Base-by-base conservation (phyloP, 2,888 invertebrate genomes). In the Galeopsomyia nigrocyanea region DNA sequence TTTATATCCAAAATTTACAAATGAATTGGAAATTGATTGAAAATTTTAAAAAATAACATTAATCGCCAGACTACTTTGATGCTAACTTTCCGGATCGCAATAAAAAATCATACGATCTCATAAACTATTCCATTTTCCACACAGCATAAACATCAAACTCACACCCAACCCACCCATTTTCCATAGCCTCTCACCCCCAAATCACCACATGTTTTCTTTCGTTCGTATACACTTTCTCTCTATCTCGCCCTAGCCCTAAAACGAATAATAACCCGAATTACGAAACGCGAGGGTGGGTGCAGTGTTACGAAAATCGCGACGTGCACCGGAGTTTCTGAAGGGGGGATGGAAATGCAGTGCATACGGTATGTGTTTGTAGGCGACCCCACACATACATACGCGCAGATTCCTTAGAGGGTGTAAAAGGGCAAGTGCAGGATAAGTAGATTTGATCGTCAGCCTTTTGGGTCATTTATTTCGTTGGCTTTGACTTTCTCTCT, bases 181-280 rank as follows among this genome's bases (percentile, higher is more conserved):
- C 47, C 17, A 55, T 46, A 17, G 46, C 53, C 46, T 14, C 16
- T 21, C 16, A 19, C 16, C 19, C 39, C 21, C 19, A 39, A n/a
- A 39, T 53, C 39, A 22, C 49, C 61, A 39, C n/a, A 6, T 14
- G 21, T 16, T 69, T 68, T 71, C 75, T 77, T 76, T 68, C 80
- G 78, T 76, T 77, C 26, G 26, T 73, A 68, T 71, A 74, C 78
- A 26, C 26, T 26, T 5, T 26, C 26, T 26, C 5, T 26, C 26
- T 5, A 3, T 60, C 61, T 39, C 39, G 56, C 19, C 73, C 60
- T 73, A 71, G 73, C 73, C 80, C 80, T 79, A 80, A 26, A 82
- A 82, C 82, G 83, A 83, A 83, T 83, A 82, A 82, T 83, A 83
- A 83, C 82, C 79, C 80, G 82, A 83, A 83, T 83, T 80, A 82